A percentile compares a stretch with the other conserved stretches of the same genome.
Evolutionary conservation across 2,113 vertebrate species (phyloP).

Genomic region (Periophthalmodon schlosseri): DNA sequence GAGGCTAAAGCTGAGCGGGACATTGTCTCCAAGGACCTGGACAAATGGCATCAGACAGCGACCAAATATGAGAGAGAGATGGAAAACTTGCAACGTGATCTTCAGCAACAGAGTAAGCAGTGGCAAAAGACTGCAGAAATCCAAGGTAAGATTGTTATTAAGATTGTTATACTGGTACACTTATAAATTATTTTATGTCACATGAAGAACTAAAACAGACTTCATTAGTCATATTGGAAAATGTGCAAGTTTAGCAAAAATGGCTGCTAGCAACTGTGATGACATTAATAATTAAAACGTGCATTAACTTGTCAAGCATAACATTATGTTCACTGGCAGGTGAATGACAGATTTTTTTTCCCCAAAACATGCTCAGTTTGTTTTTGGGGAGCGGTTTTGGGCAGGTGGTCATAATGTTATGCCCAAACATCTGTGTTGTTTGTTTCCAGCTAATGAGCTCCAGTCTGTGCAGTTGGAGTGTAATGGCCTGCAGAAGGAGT

Average conservation of each 20-base stretch:
- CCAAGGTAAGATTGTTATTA: constrained; percentile 80
- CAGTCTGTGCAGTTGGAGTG: constrained; percentile 87
- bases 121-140: constrained; percentile 85
- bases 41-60: constrained; percentile 87
- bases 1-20: constrained; percentile 81
- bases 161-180: not conserved
- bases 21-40: constrained; percentile 83
- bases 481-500: constrained; percentile 74
- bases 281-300: not conserved
- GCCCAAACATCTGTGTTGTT: constrained; percentile 1
- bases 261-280: not conserved
- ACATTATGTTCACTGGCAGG: not conserved
- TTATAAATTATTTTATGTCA: not conserved
- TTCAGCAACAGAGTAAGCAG: constrained; percentile 87
- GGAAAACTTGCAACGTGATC: constrained; percentile 82
- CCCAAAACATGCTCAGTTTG: too few relatives aligned
- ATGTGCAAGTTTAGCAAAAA: not conserved
- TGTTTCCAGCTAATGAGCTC: constrained; percentile 80
- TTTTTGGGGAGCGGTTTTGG: too few relatives aligned
- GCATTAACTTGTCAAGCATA: not conserved
- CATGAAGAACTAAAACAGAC: not conserved
- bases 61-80: constrained; percentile 89
- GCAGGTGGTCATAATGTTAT: not conserved
- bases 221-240: not conserved
- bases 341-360: not conserved